Percentiles rank a stretch among this genome's conserved stretches.
These are phyloP conservation scores for Troglohyphantes excavatus DNA, from an alignment of 2,888 invertebrate species.

Conservation along the genomic window DNA sequence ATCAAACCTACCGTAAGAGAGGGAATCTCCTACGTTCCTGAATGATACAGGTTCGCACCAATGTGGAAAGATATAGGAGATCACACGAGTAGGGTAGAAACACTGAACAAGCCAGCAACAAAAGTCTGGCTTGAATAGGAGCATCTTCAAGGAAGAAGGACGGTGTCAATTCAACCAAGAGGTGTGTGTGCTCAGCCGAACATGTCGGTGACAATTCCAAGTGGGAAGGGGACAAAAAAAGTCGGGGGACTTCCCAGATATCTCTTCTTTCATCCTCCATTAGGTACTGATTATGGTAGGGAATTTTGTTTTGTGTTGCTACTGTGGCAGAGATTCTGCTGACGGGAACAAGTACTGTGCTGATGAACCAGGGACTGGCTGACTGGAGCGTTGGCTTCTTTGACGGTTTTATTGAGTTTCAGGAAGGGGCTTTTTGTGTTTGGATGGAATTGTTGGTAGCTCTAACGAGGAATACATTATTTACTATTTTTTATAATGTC, in stretches of 20 bases:
- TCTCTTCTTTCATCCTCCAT: slow-evolving; percentile 73
- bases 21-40: slow-evolving; percentile 27
- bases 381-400: no score
- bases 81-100: slow-evolving; percentile 28
- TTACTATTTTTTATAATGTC: no score
- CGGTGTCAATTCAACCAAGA: slow-evolving; percentile 66
- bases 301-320: slow-evolving; percentile 45
- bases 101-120: slow-evolving; percentile 60
- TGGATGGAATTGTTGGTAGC: no score
- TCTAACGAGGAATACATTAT: no score
- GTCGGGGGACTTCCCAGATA: slow-evolving; percentile 43
- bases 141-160: slow-evolving; percentile 57
- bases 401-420: no score
- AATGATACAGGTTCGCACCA: slow-evolving; percentile 32
- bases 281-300: slow-evolving; percentile 66
- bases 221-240: slow-evolving; percentile 45
- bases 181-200: slow-evolving; percentile 69
- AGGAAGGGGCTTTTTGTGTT: no score
- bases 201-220: slow-evolving; percentile 73
- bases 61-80: slow-evolving; percentile 43
- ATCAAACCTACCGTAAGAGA: background rate
- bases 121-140: slow-evolving; percentile 45
- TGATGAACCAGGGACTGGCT: slow-evolving; percentile 49
- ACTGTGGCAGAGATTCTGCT: slow-evolving; percentile 49
- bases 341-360: slow-evolving; percentile 42